Conservation (phyloP, 1,140 invertebrate genomes). For the Camponotus floridanus region DNA sequence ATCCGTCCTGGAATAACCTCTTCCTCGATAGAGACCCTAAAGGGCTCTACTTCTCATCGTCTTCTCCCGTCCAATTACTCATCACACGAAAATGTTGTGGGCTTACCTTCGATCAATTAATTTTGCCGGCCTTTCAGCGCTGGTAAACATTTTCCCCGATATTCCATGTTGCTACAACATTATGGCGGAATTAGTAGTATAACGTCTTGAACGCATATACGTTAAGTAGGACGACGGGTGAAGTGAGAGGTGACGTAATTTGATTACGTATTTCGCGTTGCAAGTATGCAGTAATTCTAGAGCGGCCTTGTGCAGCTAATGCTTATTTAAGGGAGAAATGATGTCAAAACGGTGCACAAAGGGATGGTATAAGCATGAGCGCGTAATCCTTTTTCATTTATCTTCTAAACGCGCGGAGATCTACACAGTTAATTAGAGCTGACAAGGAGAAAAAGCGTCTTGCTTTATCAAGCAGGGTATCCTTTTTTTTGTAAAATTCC, state of each 20-base stretch:
- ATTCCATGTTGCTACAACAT: slow-evolving; percentile 34
- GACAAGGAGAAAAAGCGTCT: slow-evolving; percentile 68
- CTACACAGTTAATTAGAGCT: slow-evolving; percentile 72
- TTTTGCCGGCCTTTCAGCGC: slow-evolving; percentile 54
- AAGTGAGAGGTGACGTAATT: slow-evolving; percentile 44
- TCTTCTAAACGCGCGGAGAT: slow-evolving; percentile 66
- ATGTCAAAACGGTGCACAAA: slow-evolving; percentile 47
- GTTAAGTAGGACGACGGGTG: slow-evolving; percentile 31
- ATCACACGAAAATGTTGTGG: slow-evolving; percentile 57
- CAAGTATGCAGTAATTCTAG: slow-evolving; percentile 40
- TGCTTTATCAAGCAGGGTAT: slow-evolving; percentile 67
- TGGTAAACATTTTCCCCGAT: slow-evolving; percentile 35
- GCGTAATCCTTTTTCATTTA: slow-evolving; percentile 72
- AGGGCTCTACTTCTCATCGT: slow-evolving; percentile 63
- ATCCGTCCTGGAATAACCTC: slow-evolving; percentile 50
- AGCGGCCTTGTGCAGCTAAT: slow-evolving; percentile 27
- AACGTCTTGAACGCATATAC: slow-evolving; percentile 21
- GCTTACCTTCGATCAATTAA: slow-evolving; percentile 69
- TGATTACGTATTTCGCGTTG: slow-evolving; percentile 53
- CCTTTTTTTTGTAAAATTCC: slow-evolving; percentile 19
- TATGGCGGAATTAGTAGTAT: slow-evolving; percentile 48
- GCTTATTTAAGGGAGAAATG: slow-evolving; percentile 52
- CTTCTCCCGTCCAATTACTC: slow-evolving; percentile 71
- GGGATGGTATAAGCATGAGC: slow-evolving; percentile 52
- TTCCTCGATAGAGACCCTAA: slow-evolving; percentile 44